Evolutionary conservation across 2,113 vertebrate genomes (phyloP), one percentile per base, ranked within the genome.

Genomic region (Oryzias melastigma): DNA sequence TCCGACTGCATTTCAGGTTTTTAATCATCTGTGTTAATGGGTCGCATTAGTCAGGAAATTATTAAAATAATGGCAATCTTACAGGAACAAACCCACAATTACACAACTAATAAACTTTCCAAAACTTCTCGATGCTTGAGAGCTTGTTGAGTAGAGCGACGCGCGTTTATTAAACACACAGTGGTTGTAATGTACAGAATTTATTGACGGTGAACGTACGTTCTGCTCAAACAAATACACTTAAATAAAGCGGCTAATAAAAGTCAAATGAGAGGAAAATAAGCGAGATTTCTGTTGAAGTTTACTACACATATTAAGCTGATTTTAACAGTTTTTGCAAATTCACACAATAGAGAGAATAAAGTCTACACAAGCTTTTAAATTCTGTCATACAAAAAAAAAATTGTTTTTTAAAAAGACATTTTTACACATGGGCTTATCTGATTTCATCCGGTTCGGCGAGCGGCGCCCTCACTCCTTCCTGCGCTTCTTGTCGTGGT

Each of bases 401-500:
- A 67, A 58, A 61, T 14, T 2, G 16, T 43, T 43, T 14, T 43
- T 65, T 54, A 51, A 41, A 62, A 56, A 66, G 12, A 55, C 10
- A 64, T 22, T 29, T 35, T 19, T 44, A 62, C 16, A 43, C 19
- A 56, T 19, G 8, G 0, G 35, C 62, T 19, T 45, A 47, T 14
- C 16, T 40, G 5, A 10, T 1, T 16, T 12, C 41, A 46, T 40
- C 53, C 55, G n/a, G 29, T 12, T 25, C 16, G 47, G 27, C 7
- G 12, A 17, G 3, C 48, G 29, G 15, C 14, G 7, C 42, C 4
- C 73, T 94, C 88, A 98, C 76, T 98, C 97, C 93, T 98, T 98
- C 81, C 97, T 93, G 82, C 95, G 94, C 73, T 98, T 99, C 86
- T 99, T 99, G 79, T 98, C 95, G 5, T 98, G 95, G 77, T 98